Conservation (phyloP, 2,888 invertebrate genomes). For the Andricus quercusramuli region DNA sequence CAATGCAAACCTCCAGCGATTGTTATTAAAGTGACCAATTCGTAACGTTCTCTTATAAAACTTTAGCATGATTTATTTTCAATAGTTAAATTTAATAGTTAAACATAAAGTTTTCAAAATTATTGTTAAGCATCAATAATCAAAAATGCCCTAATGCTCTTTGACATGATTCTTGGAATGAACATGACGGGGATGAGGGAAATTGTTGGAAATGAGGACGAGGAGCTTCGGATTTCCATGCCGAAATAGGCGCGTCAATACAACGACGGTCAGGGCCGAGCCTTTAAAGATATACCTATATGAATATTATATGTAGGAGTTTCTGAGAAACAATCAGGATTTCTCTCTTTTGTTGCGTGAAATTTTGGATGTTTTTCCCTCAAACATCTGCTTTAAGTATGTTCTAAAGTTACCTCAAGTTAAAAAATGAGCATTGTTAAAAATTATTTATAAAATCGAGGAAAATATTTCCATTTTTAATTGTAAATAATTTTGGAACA, state of each 20-base stretch:
- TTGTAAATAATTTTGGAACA: too few species aligned
- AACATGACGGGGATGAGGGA: constrained; percentile 1
- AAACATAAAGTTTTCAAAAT: neutral
- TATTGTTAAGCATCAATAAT: neutral
- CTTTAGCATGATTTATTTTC: too few species aligned
- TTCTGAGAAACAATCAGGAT: constrained; percentile 56
- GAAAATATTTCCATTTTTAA: too few species aligned
- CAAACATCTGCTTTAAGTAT: neutral
- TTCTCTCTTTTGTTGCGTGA: constrained; percentile 48
- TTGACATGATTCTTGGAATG: neutral
- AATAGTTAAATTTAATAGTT: too few species aligned
- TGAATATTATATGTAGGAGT: constrained; percentile 13
- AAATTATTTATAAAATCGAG: too few species aligned
- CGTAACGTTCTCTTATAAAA: too few species aligned
- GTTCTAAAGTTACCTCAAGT: too few species aligned
- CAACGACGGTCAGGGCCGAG: constrained; percentile 19
- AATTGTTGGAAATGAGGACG: constrained; percentile 25
- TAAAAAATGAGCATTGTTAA: too few species aligned
- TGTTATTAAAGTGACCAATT: too few species aligned
- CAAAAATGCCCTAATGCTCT: neutral
- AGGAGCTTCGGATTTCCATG: constrained; percentile 4
- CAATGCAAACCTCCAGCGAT: too few species aligned
- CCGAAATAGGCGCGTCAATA: constrained; percentile 40
- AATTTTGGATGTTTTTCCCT: neutral
- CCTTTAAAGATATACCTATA: neutral